Percentiles rank a stretch among this genome's conserved stretches.
These are phyloP conservation scores for Chrysotoxum bicinctum DNA, from an alignment of 2,888 invertebrate species.

Conservation along the genomic window DNA sequence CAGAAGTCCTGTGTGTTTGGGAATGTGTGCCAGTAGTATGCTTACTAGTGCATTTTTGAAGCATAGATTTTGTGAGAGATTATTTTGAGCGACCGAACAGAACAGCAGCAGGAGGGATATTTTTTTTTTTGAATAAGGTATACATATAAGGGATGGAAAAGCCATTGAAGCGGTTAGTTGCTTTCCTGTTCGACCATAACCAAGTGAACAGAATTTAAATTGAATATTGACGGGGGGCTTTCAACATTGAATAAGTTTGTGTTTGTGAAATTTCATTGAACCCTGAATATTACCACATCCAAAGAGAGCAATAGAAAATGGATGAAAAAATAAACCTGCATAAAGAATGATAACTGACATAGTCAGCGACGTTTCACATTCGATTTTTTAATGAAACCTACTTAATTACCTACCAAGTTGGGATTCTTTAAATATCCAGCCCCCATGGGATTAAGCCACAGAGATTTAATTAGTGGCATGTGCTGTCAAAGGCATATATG, in stretches of 20 bases:
- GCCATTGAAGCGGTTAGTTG: constrained; percentile 69
- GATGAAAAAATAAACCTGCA: background rate
- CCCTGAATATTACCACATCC: background rate
- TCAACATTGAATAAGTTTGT: background rate
- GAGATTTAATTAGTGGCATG: background rate
- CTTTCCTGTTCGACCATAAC: constrained; percentile 70
- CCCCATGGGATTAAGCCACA: background rate
- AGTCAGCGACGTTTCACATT: constrained; percentile 24
- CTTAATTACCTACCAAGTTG: constrained; percentile 2
- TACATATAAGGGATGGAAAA: constrained; percentile 24
- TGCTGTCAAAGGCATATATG: background rate
- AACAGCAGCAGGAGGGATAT: background rate
- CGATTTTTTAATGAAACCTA: constrained; percentile 15
- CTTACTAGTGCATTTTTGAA: constrained; percentile 34
- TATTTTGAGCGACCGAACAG: background rate
- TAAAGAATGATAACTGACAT: constrained; percentile 31
- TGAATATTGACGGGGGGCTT: constrained; percentile 48
- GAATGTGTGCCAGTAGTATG: constrained; percentile 17
- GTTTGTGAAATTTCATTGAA: constrained; percentile 46
- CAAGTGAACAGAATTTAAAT: constrained; percentile 69
- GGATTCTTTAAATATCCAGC: background rate
- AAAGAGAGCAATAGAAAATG: background rate
- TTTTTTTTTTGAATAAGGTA: constrained; percentile 45
- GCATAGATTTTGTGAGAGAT: constrained; percentile 25
- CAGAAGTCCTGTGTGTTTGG: background rate